phyloP scores from a whole-genome alignment of 2,888 invertebrate species.

The Leptothorax acervorum region DNA sequence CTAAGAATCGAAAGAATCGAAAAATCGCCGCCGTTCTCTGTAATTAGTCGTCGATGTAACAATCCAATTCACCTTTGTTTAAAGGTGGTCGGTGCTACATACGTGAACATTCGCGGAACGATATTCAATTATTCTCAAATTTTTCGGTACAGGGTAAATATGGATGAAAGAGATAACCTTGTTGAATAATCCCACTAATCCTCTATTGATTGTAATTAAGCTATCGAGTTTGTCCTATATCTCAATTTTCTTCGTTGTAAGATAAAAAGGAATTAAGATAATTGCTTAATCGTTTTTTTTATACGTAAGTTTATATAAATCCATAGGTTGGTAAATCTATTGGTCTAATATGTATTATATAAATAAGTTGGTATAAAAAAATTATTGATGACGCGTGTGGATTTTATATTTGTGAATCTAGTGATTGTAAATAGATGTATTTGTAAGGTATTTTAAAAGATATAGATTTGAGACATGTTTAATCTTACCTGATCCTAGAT shows the following conservation, averaged over 20 bases:
- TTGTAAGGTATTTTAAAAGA: background rate
- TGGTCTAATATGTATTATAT: slow-evolving; percentile 1
- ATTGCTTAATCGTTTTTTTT: background rate
- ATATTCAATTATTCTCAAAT: slow-evolving; percentile 27
- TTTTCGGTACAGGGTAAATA: slow-evolving; percentile 36
- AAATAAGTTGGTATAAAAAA: background rate
- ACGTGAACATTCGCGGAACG: background rate
- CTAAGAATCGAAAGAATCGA: slow-evolving; percentile 42
- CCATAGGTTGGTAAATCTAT: slow-evolving; percentile 21
- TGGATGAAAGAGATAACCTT: slow-evolving; percentile 17
- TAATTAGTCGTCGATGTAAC: slow-evolving; percentile 34
- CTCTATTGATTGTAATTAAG: background rate
- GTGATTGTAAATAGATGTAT: background rate
- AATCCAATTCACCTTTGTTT: slow-evolving; percentile 36
- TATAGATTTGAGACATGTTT: slow-evolving; percentile 4
- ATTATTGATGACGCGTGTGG: background rate
- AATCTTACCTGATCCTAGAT: background rate
- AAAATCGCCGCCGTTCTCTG: slow-evolving; percentile 7
- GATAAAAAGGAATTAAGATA: slow-evolving; percentile 16
- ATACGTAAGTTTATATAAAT: background rate
- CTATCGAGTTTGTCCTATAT: background rate
- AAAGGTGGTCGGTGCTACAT: slow-evolving; percentile 24
- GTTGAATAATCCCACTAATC: background rate
- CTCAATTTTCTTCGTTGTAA: slow-evolving; percentile 10
- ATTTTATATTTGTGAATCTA: slow-evolving; percentile 13